Evolutionary conservation across 2,797 vertebrate species (phyloP), one percentile per base, ranked within the genome.

Genomic region (Buphagus erythrorhynchus): DNA sequence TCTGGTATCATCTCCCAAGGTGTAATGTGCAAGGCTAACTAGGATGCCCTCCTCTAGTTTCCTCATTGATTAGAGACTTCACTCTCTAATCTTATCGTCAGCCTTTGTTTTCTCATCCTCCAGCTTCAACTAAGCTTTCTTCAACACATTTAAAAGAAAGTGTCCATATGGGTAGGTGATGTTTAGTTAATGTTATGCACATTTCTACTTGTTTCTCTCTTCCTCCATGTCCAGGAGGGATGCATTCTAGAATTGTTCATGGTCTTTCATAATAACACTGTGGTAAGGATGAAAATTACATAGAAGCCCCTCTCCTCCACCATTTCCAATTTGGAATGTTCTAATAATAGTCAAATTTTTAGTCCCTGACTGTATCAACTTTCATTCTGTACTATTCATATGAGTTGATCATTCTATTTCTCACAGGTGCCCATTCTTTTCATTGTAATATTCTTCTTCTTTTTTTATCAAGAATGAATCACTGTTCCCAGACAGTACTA

Each of bases 91-190:
- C 25, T 81, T 52, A 59, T 24, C 31, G 72, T 36, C 29, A 72
- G 46, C 9, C 14, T 55, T 84, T 65, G n/a, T 31, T 46, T 59
- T 17, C 35, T 29, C 10, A 36, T 25, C 1, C 18, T 93, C 25
- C 49, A 38, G 4, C 66, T 92, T 65, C 46, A 80, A 33, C 31
- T 48, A 35, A 75, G 66, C 13, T 17, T 86, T 35, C 26, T 31
- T 40, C 45, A 81, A 35, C 3, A 17, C 1, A 18, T 26, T 13
- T 52, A 14, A 79, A 75, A 84, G 14, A 46, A 81, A 88, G 62
- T 1, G 1, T 29, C n/a, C n/a, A 10, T 26, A 13, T 2, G 6
- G 42, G 21, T 31, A 61, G 29, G 16, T 0, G 0, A 55, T 11
- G 1, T 28, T 69, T 58, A 26, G 3, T 26, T 65, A 59, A 74